These are phyloP conservation scores for Gallinago media DNA, from an alignment of 2,113 vertebrate species.

Conservation along the genomic window DNA sequence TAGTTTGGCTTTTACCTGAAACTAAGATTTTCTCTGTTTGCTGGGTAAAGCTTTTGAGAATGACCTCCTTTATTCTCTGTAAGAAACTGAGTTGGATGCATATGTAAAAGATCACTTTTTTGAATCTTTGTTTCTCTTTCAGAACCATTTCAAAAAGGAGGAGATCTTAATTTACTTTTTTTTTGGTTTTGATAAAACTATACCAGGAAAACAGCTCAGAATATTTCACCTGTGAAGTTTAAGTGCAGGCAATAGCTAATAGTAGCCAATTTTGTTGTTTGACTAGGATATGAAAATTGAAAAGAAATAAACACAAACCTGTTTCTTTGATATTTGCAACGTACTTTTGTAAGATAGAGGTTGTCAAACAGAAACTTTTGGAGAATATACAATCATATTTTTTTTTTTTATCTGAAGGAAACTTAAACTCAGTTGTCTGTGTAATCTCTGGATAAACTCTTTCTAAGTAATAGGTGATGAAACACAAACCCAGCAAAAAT, in stretches of 20 bases:
- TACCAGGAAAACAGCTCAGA: not conserved
- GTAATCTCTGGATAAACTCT: not conserved
- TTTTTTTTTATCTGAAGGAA: not conserved
- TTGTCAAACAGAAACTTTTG: not conserved
- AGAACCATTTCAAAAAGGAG: not conserved
- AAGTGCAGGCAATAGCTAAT: not conserved
- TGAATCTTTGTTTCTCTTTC: not conserved
- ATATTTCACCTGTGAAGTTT: conserved; percentile 25
- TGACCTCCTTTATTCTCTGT: not conserved
- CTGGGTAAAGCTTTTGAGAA: not conserved
- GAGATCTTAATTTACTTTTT: not conserved
- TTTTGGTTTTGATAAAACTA: not conserved
- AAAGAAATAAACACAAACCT: not conserved
- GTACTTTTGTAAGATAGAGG: not conserved
- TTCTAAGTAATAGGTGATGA: not conserved
- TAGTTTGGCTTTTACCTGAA: not conserved
- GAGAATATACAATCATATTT: too few relatives aligned
- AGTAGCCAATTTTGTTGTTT: not conserved
- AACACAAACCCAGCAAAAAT: not conserved
- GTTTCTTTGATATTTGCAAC: not conserved
- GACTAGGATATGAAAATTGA: not conserved
- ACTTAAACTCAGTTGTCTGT: not conserved
- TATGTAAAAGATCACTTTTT: not conserved
- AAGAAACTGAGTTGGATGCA: not conserved
- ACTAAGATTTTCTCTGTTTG: not conserved